Percentiles rank a stretch among this genome's conserved stretches.
These are phyloP conservation scores for Sebastes matsubarae DNA, from an alignment of 2,797 vertebrate genomes.

Conservation along the genomic window DNA sequence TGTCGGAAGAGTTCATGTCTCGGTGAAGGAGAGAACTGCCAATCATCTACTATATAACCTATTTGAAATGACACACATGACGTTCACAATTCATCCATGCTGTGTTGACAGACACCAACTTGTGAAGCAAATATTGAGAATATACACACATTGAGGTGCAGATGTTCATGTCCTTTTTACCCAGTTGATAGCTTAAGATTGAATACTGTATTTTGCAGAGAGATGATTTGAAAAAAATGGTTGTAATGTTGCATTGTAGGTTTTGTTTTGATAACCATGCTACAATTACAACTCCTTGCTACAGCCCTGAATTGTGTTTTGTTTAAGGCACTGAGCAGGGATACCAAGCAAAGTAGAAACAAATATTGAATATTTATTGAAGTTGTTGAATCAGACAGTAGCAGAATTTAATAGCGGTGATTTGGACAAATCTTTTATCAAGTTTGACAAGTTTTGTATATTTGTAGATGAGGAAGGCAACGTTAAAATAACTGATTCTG, in stretches of 20 bases:
- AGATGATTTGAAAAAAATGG: not conserved
- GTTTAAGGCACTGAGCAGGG: not conserved
- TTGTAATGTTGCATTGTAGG: not conserved
- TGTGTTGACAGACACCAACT: not conserved
- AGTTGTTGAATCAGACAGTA: not conserved
- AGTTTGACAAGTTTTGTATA: not conserved
- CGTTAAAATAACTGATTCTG: not conserved
- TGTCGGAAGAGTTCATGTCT: not conserved
- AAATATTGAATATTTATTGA: not conserved
- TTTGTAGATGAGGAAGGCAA: not conserved
- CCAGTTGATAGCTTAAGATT: not conserved
- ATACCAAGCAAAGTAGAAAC: not conserved
- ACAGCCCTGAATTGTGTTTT: not conserved
- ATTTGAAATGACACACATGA: slow-evolving; percentile 1
- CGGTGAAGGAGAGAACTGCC: not conserved
- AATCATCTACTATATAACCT: not conserved
- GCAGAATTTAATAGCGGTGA: not conserved
- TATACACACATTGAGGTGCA: not conserved
- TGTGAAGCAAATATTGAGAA: not conserved
- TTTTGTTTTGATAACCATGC: not conserved
- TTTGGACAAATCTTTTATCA: not conserved
- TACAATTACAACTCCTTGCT: not conserved
- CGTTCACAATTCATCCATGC: not conserved
- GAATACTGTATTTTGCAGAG: not conserved
- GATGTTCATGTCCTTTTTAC: not conserved